Conservation (phyloP, 2,797 vertebrate species). For the Argya squamiceps region DNA sequence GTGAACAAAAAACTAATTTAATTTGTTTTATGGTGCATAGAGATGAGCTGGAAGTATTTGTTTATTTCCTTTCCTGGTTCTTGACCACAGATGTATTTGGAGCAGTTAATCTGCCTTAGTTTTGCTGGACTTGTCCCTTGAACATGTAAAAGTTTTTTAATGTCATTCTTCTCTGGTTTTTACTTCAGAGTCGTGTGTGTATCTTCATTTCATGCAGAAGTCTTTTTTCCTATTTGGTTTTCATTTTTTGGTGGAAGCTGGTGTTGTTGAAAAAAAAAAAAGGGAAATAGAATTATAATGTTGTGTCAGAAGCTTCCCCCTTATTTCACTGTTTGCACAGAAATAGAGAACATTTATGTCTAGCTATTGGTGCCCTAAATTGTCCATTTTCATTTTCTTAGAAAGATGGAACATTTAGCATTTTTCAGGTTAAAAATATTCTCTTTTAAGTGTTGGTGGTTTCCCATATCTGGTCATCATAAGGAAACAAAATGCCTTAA, state of each 20-base stretch:
- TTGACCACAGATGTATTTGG: not conserved
- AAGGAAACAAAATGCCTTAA: not conserved
- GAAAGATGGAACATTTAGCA: not conserved
- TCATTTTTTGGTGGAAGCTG: not conserved
- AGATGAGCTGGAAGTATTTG: constrained; percentile 35
- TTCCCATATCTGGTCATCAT: not conserved
- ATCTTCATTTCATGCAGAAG: not conserved
- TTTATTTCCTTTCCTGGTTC: constrained; percentile 17
- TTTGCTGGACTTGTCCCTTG: not conserved
- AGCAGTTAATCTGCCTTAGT: not conserved
- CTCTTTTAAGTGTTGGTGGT: not conserved
- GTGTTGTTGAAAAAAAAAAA: not conserved
- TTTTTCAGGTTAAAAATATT: not conserved
- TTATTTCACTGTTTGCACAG: not conserved
- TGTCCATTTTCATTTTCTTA: not conserved
- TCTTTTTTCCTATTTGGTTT: not conserved
- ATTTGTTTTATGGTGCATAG: constrained; percentile 57
- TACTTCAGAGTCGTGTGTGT: not conserved
- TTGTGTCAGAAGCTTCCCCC: not conserved
- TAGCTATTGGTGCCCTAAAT: not conserved
- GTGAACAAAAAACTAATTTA: constrained; percentile 52
- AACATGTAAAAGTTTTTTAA: not conserved
- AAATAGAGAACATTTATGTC: not conserved
- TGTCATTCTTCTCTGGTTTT: not conserved
- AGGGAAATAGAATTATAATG: not conserved